These are phyloP conservation scores for Lasioglossum pauxillum DNA, from an alignment of 2,888 invertebrate species.

Conservation along the genomic window DNA sequence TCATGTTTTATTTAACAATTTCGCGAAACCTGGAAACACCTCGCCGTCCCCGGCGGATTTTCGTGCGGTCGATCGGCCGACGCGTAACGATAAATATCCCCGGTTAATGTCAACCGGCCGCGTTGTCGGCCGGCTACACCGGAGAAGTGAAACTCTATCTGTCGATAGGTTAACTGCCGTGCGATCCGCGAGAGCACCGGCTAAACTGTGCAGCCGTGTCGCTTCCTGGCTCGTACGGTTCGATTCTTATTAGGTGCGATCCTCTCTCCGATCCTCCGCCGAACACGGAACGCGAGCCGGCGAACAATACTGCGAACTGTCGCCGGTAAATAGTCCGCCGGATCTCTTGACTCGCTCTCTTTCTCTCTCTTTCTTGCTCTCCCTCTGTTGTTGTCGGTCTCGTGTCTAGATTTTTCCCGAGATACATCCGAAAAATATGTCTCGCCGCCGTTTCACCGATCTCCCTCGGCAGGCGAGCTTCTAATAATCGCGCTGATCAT, in stretches of 20 bases:
- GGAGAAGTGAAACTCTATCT: constrained; percentile 70
- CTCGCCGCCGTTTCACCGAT: constrained; percentile 1
- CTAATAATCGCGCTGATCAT: constrained; percentile 40
- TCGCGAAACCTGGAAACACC: constrained; percentile 31
- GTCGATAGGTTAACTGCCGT: constrained; percentile 71
- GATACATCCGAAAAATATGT: constrained; percentile 22
- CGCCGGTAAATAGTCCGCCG: constrained; percentile 56
- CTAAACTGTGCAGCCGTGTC: constrained; percentile 44
- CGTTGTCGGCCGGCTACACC: constrained; percentile 28
- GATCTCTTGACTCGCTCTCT: constrained; percentile 11
- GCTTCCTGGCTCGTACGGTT: constrained; percentile 71
- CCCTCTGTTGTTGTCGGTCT: not conserved
- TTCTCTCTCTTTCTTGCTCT: not conserved
- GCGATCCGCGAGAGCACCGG: constrained; percentile 39
- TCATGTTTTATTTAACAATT: constrained; percentile 43
- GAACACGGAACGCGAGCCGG: constrained; percentile 20
- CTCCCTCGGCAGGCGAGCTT: constrained; percentile 9
- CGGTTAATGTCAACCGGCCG: constrained; percentile 59
- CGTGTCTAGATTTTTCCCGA: constrained; percentile 27
- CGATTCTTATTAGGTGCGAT: constrained; percentile 71
- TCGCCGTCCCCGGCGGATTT: constrained; percentile 1
- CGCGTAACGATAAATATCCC: constrained; percentile 57
- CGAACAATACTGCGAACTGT: constrained; percentile 50
- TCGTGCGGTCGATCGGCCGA: constrained; percentile 19
- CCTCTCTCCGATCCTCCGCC: constrained; percentile 42